Conservation (phyloP, 2,113 vertebrate genomes). For the Coryphaenoides rupestris region DNA sequence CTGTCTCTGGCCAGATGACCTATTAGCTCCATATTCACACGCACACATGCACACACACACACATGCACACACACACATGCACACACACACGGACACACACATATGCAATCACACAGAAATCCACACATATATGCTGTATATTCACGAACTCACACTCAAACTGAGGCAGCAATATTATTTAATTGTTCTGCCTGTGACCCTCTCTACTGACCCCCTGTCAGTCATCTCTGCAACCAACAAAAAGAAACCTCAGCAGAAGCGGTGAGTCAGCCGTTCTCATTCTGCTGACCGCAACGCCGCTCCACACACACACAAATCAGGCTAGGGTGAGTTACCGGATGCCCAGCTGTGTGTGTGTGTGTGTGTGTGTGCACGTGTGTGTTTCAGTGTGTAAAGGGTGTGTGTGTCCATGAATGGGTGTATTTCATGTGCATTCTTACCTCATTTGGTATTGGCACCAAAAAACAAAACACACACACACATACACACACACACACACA, state of each 20-base stretch:
- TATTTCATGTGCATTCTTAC: background rate
- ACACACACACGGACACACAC: conserved; percentile 4
- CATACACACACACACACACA: conserved; percentile 9
- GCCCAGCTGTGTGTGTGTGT: conserved; percentile 34
- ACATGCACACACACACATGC: background rate
- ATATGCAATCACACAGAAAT: conserved; percentile 12
- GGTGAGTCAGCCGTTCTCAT: conserved; percentile 57
- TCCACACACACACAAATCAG: conserved; percentile 41
- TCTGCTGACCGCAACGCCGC: conserved; percentile 62
- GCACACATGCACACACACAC: conserved; percentile 6
- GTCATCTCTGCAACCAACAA: conserved; percentile 59
- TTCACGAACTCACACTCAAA: background rate
- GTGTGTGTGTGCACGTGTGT: background rate
- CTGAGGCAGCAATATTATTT: conserved; percentile 42
- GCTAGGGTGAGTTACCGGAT: conserved; percentile 56
- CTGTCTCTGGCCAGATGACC: background rate
- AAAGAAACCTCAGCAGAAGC: conserved; percentile 47
- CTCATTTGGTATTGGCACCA: background rate
- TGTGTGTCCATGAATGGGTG: background rate
- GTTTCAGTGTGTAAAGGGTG: too few species aligned
- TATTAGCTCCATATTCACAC: conserved; percentile 12
- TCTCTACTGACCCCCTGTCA: conserved; percentile 59
- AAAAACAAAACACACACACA: conserved; percentile 6
- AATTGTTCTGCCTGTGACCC: conserved; percentile 51
- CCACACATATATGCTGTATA: conserved; percentile 19